Base-by-base conservation (phyloP, 2,113 vertebrate genomes). In the Cricetomys ansorgei region DNA sequence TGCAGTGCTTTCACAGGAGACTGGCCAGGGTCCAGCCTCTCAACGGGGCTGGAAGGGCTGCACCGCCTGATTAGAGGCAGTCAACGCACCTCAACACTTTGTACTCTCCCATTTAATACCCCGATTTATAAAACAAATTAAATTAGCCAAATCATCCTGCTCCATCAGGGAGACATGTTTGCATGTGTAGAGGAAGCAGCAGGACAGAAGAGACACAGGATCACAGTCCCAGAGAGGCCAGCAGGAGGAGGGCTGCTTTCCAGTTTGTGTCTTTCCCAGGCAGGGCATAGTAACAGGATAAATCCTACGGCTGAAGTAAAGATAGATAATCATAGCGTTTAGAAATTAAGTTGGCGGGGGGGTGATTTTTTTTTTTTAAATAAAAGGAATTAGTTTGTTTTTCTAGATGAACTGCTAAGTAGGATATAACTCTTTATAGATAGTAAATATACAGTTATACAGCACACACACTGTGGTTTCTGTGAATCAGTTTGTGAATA, bases 81-180 rank as follows among this genome's bases (percentile, higher is more conserved):
- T 89, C 19, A 10, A 31, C 67, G 43, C 3, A n/a, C 45, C 67
- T 92, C 40, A 40, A 9, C 37, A 29, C 37, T 84, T 73, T 45
- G 57, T 48, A 70, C 43, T 75, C 81, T 79, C 73, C 37, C n/a
- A 75, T 92, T 75, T 81, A 83, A 53, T 17, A 83, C 12, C 53
- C 40, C 73, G 85, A 73, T 91, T 93, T 95, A 70, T 94, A 92
- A 95, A 92, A 88, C 34, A 91, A 96, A 80, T 92, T 17, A 84
- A 91, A 59, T 6, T 40, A 89, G 55, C 8, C 37, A 31, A n/a
- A n/a, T 87, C 83, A 40, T 88, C 19, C 90, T 77, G 31, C n/a
- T 83, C 92, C 48, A 40, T 3, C 91, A 53, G 76, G 59, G 88
- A 77, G 45, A 62, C 50, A 59, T 53, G 65, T 86, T 73, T 92